Conservation (phyloP, 2,888 invertebrate genomes). For the Aromia moschata region DNA sequence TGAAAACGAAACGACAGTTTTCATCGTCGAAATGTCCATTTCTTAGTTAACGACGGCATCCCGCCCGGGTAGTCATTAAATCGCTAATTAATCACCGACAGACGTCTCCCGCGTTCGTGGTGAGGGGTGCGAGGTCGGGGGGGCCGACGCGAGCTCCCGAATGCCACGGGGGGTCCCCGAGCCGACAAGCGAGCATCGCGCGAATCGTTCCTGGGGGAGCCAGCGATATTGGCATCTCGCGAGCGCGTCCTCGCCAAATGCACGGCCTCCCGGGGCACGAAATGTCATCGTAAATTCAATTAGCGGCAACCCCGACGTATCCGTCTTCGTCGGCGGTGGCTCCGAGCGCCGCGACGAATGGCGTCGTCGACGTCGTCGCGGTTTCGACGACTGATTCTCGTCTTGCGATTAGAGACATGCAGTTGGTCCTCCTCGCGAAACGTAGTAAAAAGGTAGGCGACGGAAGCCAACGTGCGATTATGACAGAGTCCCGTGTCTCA, state of each 20-base stretch:
- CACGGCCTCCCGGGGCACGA: constrained; percentile 61
- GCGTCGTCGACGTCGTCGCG: too few species aligned
- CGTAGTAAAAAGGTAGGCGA: too few species aligned
- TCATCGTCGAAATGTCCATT: too few species aligned
- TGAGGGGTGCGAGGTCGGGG: constrained; percentile 2
- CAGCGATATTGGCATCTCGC: constrained; percentile 61
- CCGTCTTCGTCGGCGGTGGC: constrained; percentile 46
- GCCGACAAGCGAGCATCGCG: constrained; percentile 41
- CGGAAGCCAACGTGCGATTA: too few species aligned
- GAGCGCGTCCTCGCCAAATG: constrained; percentile 62
- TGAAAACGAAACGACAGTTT: too few species aligned
- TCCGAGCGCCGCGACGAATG: constrained; percentile 25
- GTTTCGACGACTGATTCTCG: constrained; percentile 15
- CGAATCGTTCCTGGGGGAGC: constrained; percentile 59
- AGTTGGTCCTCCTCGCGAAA: too few species aligned
- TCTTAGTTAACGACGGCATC: too few species aligned
- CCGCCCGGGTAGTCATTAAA: too few species aligned
- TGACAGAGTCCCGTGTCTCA: too few species aligned
- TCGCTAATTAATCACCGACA: not conserved
- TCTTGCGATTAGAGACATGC: too few species aligned
- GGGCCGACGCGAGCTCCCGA: not conserved
- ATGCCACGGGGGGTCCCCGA: constrained; percentile 40
- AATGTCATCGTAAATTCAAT: constrained; percentile 63
- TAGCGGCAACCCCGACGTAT: constrained; percentile 57
- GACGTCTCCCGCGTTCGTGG: not conserved